Conservation (phyloP, 2,113 vertebrate species). For the Eulacestoma nigropectus region DNA sequence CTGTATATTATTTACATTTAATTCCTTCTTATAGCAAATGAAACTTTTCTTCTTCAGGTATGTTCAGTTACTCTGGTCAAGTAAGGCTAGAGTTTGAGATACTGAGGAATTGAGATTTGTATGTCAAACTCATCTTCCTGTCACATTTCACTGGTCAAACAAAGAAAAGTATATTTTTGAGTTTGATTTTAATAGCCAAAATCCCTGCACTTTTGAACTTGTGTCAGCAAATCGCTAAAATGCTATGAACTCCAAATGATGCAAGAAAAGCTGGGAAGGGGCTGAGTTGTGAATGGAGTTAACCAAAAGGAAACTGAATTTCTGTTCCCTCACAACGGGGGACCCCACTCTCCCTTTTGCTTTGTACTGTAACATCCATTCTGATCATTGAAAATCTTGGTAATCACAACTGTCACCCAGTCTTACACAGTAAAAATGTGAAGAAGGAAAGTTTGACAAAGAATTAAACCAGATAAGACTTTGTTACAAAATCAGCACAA, state of each 20-base stretch:
- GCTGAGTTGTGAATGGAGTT: not conserved
- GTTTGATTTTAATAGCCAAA: not conserved
- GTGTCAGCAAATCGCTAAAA: not conserved
- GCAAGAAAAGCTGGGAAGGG: not conserved
- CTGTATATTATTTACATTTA: constrained; percentile 50
- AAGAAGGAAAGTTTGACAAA: not conserved
- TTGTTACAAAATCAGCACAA: not conserved
- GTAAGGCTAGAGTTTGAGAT: not conserved
- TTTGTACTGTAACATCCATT: not conserved
- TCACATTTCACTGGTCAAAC: not conserved
- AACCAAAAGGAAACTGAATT: not conserved
- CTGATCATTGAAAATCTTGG: not conserved
- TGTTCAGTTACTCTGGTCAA: not conserved
- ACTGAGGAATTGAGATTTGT: not conserved
- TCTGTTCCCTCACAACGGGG: not conserved
- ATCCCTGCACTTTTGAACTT: not conserved
- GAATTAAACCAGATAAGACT: not conserved
- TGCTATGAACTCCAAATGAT: not conserved
- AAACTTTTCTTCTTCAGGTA: not conserved
- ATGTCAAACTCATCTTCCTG: not conserved
- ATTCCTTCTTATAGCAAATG: constrained; percentile 39
- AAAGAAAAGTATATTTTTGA: not conserved
- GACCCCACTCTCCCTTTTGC: not conserved
- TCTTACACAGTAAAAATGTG: not conserved
- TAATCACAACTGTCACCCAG: not conserved